Percentiles rank a stretch among this genome's conserved stretches.
phyloP scores from a whole-genome alignment of 2,113 vertebrate species.

The Tachysurus vachellii region DNA sequence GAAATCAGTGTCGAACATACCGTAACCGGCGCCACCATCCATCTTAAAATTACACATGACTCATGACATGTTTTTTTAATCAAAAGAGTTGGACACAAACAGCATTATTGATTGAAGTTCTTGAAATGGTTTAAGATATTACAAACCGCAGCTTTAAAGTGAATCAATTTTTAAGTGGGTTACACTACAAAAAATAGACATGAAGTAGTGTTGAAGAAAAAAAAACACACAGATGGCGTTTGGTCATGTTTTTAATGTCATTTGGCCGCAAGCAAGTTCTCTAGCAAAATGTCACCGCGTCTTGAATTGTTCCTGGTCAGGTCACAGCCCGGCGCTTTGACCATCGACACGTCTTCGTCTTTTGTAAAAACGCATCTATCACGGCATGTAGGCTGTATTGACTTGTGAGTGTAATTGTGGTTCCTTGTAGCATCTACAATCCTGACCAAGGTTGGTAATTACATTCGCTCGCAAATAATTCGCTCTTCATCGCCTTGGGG shows the following conservation, averaged over 20 bases:
- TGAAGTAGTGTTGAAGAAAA: background rate
- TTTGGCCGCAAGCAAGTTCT: background rate
- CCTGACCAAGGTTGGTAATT: constrained; percentile 43
- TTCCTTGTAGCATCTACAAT: constrained; percentile 32
- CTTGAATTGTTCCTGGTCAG: background rate
- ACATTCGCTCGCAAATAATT: constrained; percentile 42
- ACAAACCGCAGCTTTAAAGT: background rate
- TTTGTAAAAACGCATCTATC: constrained; percentile 4
- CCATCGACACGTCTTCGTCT: background rate
- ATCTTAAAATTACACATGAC: background rate
- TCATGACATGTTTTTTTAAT: background rate
- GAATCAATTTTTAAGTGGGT: background rate
- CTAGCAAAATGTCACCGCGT: background rate
- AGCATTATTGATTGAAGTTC: background rate
- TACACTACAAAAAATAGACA: background rate
- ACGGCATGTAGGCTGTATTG: background rate
- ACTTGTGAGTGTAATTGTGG: constrained; percentile 30
- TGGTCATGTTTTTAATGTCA: constrained; percentile 7
- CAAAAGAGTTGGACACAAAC: background rate
- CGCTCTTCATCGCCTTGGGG: constrained; percentile 37
- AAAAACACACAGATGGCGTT: background rate
- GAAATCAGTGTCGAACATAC: background rate
- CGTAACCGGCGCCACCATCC: background rate
- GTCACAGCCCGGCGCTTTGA: background rate
- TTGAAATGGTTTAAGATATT: background rate